Percentiles rank a stretch among this genome's conserved stretches.
phyloP scores from a whole-genome alignment of 2,113 vertebrate species.

The Synodontis membranacea region DNA sequence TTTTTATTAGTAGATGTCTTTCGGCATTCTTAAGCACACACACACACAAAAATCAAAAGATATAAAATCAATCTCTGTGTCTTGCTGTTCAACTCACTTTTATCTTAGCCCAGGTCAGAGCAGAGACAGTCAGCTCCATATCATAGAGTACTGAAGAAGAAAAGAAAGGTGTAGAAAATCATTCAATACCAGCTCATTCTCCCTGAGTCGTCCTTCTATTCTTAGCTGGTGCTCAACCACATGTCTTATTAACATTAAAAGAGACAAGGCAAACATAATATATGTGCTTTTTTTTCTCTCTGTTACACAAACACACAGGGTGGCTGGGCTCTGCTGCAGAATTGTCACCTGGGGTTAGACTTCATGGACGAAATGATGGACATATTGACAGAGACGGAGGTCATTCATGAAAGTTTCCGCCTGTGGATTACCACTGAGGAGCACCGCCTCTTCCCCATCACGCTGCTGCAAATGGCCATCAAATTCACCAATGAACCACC shows the following conservation, averaged over 20 bases:
- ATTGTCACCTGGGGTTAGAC: conserved; percentile 82
- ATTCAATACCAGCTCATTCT: neutral
- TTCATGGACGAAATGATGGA: conserved; percentile 82
- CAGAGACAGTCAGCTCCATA: neutral
- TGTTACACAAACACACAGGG: conserved; percentile 69
- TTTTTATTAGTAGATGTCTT: neutral
- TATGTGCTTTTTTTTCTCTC: neutral
- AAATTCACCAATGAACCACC: conserved; percentile 87
- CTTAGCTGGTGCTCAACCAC: neutral
- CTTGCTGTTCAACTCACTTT: neutral
- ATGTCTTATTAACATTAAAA: neutral
- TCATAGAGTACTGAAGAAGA: neutral
- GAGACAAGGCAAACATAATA: neutral
- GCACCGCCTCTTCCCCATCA: conserved; percentile 80
- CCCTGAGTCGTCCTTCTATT: neutral
- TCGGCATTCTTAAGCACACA: neutral
- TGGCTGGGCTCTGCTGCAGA: conserved; percentile 85
- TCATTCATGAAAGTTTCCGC: conserved; percentile 69
- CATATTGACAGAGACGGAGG: conserved; percentile 63
- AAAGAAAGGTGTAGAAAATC: neutral
- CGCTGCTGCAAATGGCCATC: conserved; percentile 80
- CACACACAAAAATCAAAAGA: neutral
- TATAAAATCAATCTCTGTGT: too few relatives aligned
- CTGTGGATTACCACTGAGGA: conserved; percentile 83
- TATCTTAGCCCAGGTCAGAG: neutral